These are phyloP conservation scores for Nymphalis io DNA, from an alignment of 1,140 invertebrate species.

Conservation along the genomic window DNA sequence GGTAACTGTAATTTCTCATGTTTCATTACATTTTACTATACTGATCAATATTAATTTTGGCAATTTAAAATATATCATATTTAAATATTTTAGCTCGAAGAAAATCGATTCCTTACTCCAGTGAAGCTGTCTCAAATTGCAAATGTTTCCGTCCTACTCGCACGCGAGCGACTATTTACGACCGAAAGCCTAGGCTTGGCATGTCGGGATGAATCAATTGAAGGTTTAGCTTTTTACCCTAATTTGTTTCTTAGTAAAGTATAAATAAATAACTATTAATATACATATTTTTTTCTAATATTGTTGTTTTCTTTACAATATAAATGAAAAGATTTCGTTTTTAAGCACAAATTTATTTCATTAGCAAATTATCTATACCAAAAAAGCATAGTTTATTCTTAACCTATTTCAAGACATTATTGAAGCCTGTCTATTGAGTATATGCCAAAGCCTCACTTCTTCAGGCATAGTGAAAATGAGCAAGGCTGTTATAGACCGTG, in stretches of 20 bases:
- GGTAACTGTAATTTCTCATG: constrained; percentile 74
- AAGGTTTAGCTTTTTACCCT: constrained; percentile 95
- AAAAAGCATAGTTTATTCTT: constrained; percentile 27
- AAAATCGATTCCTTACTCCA: constrained; percentile 88
- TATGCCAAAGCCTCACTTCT: constrained; percentile 10
- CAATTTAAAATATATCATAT: not conserved
- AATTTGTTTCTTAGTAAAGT: constrained; percentile 87
- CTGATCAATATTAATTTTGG: not conserved
- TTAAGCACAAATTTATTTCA: constrained; percentile 45
- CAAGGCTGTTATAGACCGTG: constrained; percentile 56
- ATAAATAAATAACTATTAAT: constrained; percentile 42
- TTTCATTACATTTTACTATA: not conserved
- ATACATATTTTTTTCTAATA: constrained; percentile 27
- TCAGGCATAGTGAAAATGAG: constrained; percentile 22
- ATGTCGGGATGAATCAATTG: constrained; percentile 96
- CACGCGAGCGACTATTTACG: constrained; percentile 91
- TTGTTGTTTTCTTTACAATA: constrained; percentile 19
- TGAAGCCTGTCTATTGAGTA: constrained; percentile 26
- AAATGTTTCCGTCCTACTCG: constrained; percentile 93
- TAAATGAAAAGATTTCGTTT: constrained; percentile 24
- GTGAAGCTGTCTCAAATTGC: constrained; percentile 91
- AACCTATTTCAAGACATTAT: constrained; percentile 27
- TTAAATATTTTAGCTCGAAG: constrained; percentile 83
- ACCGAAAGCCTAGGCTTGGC: constrained; percentile 91
- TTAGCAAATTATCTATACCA: constrained; percentile 35